These are phyloP conservation scores for Nymphicus hollandicus DNA, from an alignment of 2,113 vertebrate genomes.

Conservation along the genomic window DNA sequence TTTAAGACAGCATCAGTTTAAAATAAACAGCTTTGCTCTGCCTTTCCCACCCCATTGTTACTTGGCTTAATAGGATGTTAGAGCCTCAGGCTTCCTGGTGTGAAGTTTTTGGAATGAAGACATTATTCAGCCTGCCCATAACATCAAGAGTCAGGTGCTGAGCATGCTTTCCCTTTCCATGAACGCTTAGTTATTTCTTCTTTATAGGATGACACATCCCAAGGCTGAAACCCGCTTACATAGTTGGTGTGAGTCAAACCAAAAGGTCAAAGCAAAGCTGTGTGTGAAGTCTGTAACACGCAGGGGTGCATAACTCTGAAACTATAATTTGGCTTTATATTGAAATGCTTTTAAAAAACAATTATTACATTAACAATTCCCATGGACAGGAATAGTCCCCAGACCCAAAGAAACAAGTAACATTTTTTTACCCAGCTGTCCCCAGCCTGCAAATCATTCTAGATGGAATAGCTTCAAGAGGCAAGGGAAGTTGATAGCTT, in stretches of 20 bases:
- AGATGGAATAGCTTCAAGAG: neutral
- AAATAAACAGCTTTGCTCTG: constrained; percentile 21
- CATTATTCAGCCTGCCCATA: neutral
- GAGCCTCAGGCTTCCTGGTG: neutral
- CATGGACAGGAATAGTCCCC: neutral
- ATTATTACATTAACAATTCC: neutral
- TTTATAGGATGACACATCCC: neutral
- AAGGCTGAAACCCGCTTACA: neutral
- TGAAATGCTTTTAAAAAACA: neutral
- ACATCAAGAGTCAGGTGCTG: neutral
- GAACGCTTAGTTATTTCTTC: constrained; percentile 25
- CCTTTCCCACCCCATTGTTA: neutral
- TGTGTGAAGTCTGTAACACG: neutral
- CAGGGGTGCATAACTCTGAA: neutral
- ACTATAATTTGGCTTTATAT: neutral
- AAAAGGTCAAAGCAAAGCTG: neutral
- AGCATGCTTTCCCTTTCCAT: neutral
- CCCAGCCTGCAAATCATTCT: neutral
- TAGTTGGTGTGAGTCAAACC: neutral
- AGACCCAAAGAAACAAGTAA: neutral
- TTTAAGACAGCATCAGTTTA: neutral
- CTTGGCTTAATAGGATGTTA: neutral
- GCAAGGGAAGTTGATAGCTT: neutral
- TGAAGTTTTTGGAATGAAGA: neutral
- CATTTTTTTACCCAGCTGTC: neutral